Base-by-base conservation (phyloP, 2,888 invertebrate genomes). In the Epistrophella euchroma region DNA sequence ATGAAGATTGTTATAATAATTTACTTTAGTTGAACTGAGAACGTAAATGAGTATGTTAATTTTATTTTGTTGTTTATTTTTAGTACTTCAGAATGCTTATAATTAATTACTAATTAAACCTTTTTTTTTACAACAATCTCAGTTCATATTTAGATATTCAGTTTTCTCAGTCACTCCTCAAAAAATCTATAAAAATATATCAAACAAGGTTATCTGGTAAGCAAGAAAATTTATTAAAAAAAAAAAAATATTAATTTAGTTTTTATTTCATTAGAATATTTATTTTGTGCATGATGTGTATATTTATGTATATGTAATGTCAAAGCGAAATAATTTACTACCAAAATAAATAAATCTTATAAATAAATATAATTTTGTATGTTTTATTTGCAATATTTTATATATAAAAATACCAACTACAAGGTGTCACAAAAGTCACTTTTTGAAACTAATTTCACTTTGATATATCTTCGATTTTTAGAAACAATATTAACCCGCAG, bases 261-360 rank as follows among this genome's bases (percentile, higher is more conserved):
- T n/a, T 45, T 60, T 28, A 35, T 5, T 32, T 62, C 28, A 43
- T 60, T 50, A 50, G 17, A 55, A 55, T 17, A 35, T 32, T 22
- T 58, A 37, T 32, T 79, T 73, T 83, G 73, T 77, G 78, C 78
- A 77, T 78, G 58, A 73, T 25, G 68, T 68, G 35, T 40, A 40
- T 4, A 10, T 4, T 40, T 10, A 17, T 22, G 10, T 4, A 10
- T 62, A 19, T 52, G 17, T 80, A 50, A 40, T 70, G 35, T 52
- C 19, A 55, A 35, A 62, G 62, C 45, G 55, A 55, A 19, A 47
- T 58, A 78, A 58, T 60, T 70, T 79, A 55, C 74, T 74, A 74
- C 37, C 19, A 72, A 77, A 66, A 66, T 75, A 74, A 70, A 70
- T 68, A 75, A 22, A 47, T 68, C 6, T 71, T 79, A 74, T 70